Evolutionary conservation across 53 echinoderm and acorn worm species (phyloP), one percentile per base, ranked within the genome.

Genomic region (Astropecten irregularis): DNA sequence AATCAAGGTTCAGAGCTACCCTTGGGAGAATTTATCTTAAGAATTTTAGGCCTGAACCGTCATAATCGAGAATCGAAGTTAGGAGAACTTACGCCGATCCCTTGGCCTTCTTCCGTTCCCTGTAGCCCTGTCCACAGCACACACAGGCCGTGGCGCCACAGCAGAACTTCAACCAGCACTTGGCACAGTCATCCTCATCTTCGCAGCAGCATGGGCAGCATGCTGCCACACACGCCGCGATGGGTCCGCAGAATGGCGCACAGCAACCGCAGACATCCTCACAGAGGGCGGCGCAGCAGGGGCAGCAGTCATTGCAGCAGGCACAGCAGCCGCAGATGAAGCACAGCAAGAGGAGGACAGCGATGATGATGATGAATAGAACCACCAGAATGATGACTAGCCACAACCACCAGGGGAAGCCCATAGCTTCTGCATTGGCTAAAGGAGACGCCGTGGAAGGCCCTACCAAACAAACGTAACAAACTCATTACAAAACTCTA

Each of bases 331-430:
- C 95, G 52, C 95, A 95, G 39, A 84, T 81, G 82, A 93, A 86
- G 72, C 95, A 95, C 40, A 93, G 90, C 46, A 95, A 73, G n/a
- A 95, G 87, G 31, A 93, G 89, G 9, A 95, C 86, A 27, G 93
- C 93, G 32, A 95, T 71, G 44, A 92, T 53, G 40, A 95, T 86
- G 28, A 95, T 85, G 65, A 95, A 86, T 84, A 93, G 85, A 26
- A 91, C 61, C 48, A 81, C 86, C 3, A 79, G 81, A 23, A 93
- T 82, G 49, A 93, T 93, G 51, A 93, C 83, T 29, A 95, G 67
- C 95, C 95, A 95, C 34, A 95, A 14, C 95, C 95, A 95, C 91
- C 93, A 91, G 18, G 95, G 95, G 62, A 93, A 91, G n/a, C 79
- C 79, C 79, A 79, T 62, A 2, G 53, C 90, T 0, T 74, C 91